Percentiles rank a stretch among this genome's conserved stretches.
Evolutionary conservation across 2,888 invertebrate genomes (phyloP).

Genomic region (Leucophenga maculata): DNA sequence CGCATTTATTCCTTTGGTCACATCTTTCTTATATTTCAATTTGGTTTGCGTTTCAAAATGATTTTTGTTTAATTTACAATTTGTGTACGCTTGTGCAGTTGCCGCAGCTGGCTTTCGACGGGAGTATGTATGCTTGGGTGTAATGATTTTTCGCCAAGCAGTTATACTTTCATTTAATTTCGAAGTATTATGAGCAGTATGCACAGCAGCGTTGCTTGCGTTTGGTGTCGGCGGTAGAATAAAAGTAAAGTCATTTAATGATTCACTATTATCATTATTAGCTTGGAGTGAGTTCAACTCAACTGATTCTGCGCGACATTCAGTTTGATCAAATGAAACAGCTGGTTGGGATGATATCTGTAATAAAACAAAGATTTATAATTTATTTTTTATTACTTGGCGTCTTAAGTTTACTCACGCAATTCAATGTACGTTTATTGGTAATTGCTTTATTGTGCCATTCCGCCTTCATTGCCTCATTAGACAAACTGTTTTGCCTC

Average conservation of each 20-base stretch:
- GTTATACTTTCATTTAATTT: conserved; percentile 26
- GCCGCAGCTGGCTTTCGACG: conserved; percentile 36
- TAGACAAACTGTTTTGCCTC: too few relatives aligned
- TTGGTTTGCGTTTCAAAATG: conserved; percentile 17
- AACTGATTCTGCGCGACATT: too few relatives aligned
- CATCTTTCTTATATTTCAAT: conserved; percentile 26
- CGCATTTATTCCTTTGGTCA: conserved; percentile 49
- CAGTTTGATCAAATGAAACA: too few relatives aligned
- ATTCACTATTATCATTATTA: too few relatives aligned
- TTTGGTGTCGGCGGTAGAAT: conserved; percentile 31
- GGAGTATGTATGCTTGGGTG: conserved; percentile 60
- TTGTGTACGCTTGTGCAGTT: not conserved
- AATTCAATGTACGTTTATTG: too few relatives aligned
- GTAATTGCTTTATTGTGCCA: too few relatives aligned
- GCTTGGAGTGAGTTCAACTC: too few relatives aligned
- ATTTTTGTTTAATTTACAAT: conserved; percentile 12
- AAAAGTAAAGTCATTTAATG: conserved; percentile 25
- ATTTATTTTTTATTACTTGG: too few relatives aligned
- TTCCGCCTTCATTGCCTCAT: too few relatives aligned
- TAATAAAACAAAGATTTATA: too few relatives aligned
- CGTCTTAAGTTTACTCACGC: too few relatives aligned
- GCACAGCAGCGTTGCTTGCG: not conserved
- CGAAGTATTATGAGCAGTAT: not conserved
- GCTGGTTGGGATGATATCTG: too few relatives aligned
- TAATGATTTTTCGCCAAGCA: conserved; percentile 54